Percentiles rank a stretch among this genome's conserved stretches.
Conservation (phyloP, 2,113 vertebrate species). For the Chlamydotis undulata region DNA sequence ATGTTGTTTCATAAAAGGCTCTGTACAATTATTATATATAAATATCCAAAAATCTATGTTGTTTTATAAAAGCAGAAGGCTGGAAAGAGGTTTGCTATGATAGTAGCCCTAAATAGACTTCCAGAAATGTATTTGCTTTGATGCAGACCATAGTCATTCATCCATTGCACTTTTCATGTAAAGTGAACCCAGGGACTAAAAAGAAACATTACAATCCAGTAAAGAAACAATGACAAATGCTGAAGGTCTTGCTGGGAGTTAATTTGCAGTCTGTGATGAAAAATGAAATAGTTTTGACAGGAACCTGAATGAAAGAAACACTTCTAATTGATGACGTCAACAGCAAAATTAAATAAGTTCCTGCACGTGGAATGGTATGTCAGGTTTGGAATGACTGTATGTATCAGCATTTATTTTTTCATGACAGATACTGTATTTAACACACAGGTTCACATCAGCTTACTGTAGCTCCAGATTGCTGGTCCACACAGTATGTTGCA, state of each 20-base stretch:
- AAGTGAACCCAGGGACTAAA: background rate
- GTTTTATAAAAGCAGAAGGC: background rate
- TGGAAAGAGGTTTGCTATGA: background rate
- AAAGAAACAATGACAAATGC: background rate
- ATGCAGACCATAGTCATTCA: background rate
- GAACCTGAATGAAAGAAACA: background rate
- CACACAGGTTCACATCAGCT: background rate
- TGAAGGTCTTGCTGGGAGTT: background rate
- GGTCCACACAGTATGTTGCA: background rate
- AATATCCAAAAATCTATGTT: background rate
- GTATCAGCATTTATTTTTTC: background rate
- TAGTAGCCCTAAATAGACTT: background rate
- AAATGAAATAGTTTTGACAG: background rate
- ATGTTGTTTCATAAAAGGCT: background rate
- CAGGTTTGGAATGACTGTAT: background rate
- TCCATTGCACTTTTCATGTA: background rate
- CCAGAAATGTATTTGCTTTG: background rate
- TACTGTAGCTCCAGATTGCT: background rate
- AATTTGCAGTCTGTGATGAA: background rate
- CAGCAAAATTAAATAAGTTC: background rate
- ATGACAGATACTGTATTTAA: background rate
- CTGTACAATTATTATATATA: background rate
- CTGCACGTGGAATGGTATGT: background rate
- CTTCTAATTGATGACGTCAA: background rate
- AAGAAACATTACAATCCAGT: background rate